Evolutionary conservation across 1,140 invertebrate species (phyloP).

Genomic region (Achatina immaculata): DNA sequence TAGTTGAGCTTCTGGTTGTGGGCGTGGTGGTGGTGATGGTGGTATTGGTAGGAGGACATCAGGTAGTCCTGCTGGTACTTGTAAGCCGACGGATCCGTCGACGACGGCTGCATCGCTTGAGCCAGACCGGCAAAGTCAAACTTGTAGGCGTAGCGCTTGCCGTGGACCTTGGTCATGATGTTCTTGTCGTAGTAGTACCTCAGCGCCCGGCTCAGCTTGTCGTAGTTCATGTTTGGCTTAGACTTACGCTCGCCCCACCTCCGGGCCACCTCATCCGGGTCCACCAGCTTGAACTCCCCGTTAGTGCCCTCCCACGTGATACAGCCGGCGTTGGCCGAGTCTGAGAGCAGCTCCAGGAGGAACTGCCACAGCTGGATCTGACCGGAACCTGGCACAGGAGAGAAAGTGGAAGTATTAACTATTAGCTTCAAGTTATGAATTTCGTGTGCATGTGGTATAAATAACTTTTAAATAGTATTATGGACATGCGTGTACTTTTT

Average conservation of each 20-base stretch:
- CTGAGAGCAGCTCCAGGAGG: conserved; percentile 91
- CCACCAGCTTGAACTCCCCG: conserved; percentile 95
- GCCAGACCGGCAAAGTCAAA: conserved; percentile 88
- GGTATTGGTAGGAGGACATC: conserved; percentile 75
- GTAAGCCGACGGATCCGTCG: conserved; percentile 74
- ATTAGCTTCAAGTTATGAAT: too few relatives aligned
- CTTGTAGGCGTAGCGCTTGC: conserved; percentile 97
- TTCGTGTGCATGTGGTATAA: too few relatives aligned
- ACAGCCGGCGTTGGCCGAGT: conserved; percentile 83
- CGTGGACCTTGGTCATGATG: conserved; percentile 77
- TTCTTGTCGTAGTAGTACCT: conserved; percentile 84
- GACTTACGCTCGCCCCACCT: conserved; percentile 97
- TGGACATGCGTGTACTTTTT: too few relatives aligned
- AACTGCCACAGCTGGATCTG: conserved; percentile 99
- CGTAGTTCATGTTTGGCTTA: conserved; percentile 99
- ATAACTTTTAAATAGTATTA: too few relatives aligned
- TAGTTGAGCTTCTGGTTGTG: conserved; percentile 75
- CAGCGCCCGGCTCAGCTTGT: conserved; percentile 95
- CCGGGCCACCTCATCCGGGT: conserved; percentile 96
- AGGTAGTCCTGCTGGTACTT: conserved; percentile 94
- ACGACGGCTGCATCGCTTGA: conserved; percentile 68
- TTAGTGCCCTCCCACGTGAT: conserved; percentile 97
- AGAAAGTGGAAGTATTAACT: too few relatives aligned
- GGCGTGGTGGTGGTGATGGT: conserved; percentile 42
- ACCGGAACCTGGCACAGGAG: conserved; percentile 81